Percentiles rank a stretch among this genome's conserved stretches.
Evolutionary conservation across 1,140 invertebrate genomes (phyloP).

Genomic region (Spodoptera frugiperda): DNA sequence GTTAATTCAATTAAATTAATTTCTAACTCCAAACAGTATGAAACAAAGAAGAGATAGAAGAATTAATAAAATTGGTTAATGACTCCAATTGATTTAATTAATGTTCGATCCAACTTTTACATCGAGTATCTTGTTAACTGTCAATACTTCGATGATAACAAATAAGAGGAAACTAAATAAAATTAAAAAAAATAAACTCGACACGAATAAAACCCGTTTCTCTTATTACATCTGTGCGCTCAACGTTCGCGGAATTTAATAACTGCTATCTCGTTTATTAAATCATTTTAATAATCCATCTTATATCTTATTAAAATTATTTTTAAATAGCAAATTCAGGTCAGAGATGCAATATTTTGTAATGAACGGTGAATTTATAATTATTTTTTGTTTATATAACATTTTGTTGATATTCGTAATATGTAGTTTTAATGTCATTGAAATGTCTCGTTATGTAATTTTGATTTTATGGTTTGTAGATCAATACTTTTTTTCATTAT

Average conservation of each 20-base stretch:
- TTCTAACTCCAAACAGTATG: not conserved
- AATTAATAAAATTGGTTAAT: not conserved
- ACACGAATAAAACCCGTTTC: slow-evolving; percentile 3
- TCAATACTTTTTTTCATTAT: too few relatives aligned
- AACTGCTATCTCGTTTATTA: slow-evolving; percentile 15
- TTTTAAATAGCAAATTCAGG: not conserved
- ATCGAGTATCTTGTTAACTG: not conserved
- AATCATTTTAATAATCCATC: not conserved
- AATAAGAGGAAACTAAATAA: not conserved
- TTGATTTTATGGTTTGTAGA: too few relatives aligned
- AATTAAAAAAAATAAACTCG: not conserved
- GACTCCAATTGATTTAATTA: slow-evolving; percentile 7
- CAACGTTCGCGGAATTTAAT: slow-evolving; percentile 19
- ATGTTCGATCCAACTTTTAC: slow-evolving; percentile 8
- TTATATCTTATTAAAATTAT: not conserved
- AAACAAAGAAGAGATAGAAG: slow-evolving; percentile 12
- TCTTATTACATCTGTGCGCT: slow-evolving; percentile 4
- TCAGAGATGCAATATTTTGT: slow-evolving; percentile 11
- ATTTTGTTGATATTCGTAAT: not conserved
- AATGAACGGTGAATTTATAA: slow-evolving; percentile 19
- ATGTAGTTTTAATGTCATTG: not conserved
- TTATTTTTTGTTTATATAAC: slow-evolving; percentile 18
- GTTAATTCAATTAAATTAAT: too few relatives aligned
- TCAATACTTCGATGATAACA: slow-evolving; percentile 1
- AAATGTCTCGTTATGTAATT: not conserved